Conservation (phyloP, 2,888 invertebrate genomes). For the Pinctada fucata region DNA sequence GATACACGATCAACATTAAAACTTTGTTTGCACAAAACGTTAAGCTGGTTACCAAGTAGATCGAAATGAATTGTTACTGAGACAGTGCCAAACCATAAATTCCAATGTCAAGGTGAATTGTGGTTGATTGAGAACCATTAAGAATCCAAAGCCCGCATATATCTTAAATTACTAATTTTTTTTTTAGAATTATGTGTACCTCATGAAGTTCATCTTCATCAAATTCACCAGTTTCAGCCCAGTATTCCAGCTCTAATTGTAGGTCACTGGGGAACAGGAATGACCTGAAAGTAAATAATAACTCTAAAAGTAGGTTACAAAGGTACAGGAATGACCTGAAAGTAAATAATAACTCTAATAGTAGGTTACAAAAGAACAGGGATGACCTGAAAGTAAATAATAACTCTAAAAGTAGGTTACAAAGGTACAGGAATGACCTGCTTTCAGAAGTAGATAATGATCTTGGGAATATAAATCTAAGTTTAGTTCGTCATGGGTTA, state of each 20-base stretch:
- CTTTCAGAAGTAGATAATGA: conserved; percentile 1
- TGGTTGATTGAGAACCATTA: too few relatives aligned
- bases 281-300: conserved; percentile 57
- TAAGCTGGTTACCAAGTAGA: too few relatives aligned
- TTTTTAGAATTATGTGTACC: conserved; percentile 49
- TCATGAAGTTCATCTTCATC: conserved; percentile 75
- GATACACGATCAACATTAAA: too few relatives aligned
- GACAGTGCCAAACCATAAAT: too few relatives aligned
- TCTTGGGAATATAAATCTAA: background rate
- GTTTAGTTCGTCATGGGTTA: background rate
- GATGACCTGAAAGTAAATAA: conserved; percentile 65
- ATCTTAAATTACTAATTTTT: too few relatives aligned
- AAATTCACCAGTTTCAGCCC: conserved; percentile 76
- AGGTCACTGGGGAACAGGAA: conserved; percentile 75
- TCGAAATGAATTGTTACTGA: too few relatives aligned
- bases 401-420: background rate
- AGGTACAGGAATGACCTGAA: background rate
- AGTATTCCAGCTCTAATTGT: conserved; percentile 75
- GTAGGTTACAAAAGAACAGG: conserved; percentile 74
- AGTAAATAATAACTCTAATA: conserved; percentile 64
- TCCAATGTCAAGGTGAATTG: too few relatives aligned
- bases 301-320: background rate
- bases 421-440: background rate
- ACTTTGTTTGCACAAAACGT: too few relatives aligned
- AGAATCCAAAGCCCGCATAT: too few relatives aligned